Evolutionary conservation across 2,113 vertebrate species (phyloP).

Genomic region (Plestiodon gilberti): DNA sequence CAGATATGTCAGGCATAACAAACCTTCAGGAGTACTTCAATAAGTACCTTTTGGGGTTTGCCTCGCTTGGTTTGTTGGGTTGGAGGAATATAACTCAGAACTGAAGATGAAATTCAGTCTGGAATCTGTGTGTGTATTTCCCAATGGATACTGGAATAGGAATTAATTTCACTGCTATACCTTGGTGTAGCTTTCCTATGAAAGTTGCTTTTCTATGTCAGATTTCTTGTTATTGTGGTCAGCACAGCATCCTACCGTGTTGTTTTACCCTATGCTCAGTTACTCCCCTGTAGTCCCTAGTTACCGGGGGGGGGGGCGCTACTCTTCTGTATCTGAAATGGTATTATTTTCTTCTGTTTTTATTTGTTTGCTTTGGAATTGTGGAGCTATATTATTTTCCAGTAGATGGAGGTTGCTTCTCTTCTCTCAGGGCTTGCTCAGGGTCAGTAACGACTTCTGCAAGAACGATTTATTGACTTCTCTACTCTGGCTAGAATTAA

Average conservation of each 20-base stretch:
- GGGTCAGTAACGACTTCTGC: conserved; percentile 66
- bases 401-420: conserved; percentile 51
- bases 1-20: not conserved
- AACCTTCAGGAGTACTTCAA: not conserved
- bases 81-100: not conserved
- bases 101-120: not conserved
- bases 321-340: not conserved
- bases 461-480: conserved; percentile 74
- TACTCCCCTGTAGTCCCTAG: not conserved
- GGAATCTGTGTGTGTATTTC: not conserved
- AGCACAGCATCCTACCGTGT: not conserved
- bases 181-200: not conserved
- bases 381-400: conserved; percentile 46
- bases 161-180: not conserved
- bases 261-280: not conserved
- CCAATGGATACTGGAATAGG: not conserved
- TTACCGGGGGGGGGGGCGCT: not conserved
- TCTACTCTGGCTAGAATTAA: conserved; percentile 71
- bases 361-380: conserved; percentile 18
- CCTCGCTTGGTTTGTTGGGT: not conserved
- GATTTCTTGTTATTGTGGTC: not conserved
- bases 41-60: not conserved
- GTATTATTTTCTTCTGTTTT: not conserved
- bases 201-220: not conserved
- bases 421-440: conserved; percentile 60